phyloP scores from a whole-genome alignment of 2,888 invertebrate species.

The Aricia artaxerxes region DNA sequence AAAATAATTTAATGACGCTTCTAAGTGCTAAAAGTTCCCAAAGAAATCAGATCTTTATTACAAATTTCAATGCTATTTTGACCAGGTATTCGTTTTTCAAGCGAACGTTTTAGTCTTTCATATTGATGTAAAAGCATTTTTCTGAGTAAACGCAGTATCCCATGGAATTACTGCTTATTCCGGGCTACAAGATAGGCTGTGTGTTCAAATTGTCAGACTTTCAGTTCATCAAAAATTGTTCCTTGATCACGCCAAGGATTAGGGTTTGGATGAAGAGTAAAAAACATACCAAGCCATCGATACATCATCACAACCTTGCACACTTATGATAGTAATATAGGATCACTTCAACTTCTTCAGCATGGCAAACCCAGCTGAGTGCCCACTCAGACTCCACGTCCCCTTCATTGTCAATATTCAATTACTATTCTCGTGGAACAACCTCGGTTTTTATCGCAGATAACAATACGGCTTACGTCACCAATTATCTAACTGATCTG shows the following conservation, averaged over 20 bases:
- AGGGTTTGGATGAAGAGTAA: too few relatives aligned
- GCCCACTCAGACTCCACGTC: neutral
- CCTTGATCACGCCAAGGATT: too few relatives aligned
- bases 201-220: too few relatives aligned
- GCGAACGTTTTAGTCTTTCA: too few relatives aligned
- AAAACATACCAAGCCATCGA: too few relatives aligned
- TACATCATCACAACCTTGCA: neutral
- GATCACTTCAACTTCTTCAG: neutral
- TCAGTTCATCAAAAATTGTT: too few relatives aligned
- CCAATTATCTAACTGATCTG: slow-evolving; percentile 43
- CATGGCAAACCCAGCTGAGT: neutral
- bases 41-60: neutral
- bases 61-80: neutral
- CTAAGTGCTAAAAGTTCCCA: neutral
- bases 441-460: slow-evolving; percentile 35
- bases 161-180: too few relatives aligned
- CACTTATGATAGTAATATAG: neutral
- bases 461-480: slow-evolving; percentile 41
- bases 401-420: neutral
- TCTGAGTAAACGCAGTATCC: neutral
- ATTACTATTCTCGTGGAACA: neutral
- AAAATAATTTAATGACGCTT: too few relatives aligned
- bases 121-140: too few relatives aligned
- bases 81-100: neutral
- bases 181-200: too few relatives aligned